These are phyloP conservation scores for Schizothorax lantsangensis DNA, from an alignment of 2,797 vertebrate species.

Conservation along the genomic window DNA sequence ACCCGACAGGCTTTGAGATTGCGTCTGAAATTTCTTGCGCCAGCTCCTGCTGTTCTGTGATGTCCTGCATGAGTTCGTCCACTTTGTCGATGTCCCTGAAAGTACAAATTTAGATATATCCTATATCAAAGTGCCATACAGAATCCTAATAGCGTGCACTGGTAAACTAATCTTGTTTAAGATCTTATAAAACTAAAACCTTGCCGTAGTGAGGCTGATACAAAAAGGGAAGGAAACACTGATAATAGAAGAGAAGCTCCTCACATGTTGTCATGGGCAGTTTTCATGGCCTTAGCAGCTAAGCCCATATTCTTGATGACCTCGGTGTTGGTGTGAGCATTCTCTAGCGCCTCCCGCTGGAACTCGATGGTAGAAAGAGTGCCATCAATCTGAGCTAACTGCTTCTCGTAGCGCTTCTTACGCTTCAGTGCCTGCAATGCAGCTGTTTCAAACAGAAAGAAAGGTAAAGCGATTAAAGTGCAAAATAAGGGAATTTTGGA, in stretches of 20 bases:
- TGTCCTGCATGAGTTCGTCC: slow-evolving; percentile 97
- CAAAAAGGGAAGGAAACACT: neutral
- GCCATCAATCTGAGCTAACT: slow-evolving; percentile 95
- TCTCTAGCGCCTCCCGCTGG: slow-evolving; percentile 96
- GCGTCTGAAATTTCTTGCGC: slow-evolving; percentile 97
- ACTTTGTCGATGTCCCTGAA: slow-evolving; percentile 98
- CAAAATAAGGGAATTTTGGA: neutral
- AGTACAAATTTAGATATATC: neutral
- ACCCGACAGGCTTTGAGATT: slow-evolving; percentile 95
- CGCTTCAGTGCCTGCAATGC: slow-evolving; percentile 95
- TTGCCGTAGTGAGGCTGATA: neutral
- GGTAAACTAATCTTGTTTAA: neutral
- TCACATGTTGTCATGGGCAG: slow-evolving; percentile 97
- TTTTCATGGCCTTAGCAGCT: slow-evolving; percentile 96
- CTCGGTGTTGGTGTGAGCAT: slow-evolving; percentile 98
- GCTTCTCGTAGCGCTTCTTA: slow-evolving; percentile 98
- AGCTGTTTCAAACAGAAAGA: slow-evolving; percentile 74
- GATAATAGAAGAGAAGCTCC: slow-evolving; percentile 28
- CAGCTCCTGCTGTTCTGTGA: slow-evolving; percentile 95
- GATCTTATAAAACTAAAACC: neutral
- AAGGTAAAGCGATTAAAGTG: neutral
- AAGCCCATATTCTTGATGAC: slow-evolving; percentile 98
- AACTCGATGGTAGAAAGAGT: slow-evolving; percentile 96
- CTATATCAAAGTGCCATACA: neutral
- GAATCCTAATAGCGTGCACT: neutral